Evolutionary conservation across 2,797 vertebrate genomes (phyloP), one percentile per base, ranked within the genome.

Genomic region (Hydrolagus colliei): DNA sequence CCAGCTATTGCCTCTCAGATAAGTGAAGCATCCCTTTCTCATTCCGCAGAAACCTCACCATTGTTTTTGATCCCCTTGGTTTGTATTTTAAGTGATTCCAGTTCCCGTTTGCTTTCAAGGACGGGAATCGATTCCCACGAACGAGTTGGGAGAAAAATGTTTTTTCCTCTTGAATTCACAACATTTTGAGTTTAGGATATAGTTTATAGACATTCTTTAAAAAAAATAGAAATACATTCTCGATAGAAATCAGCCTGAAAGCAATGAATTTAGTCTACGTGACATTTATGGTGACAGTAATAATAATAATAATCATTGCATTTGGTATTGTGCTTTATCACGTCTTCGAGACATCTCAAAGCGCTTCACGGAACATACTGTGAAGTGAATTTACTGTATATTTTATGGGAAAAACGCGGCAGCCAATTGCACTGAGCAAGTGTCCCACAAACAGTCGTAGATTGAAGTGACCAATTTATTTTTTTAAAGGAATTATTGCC

Each of bases 21-120:
- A 82, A 27, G 22, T 35, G 78, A 68, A 79, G 11, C 62, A 27
- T 80, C 79, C 18, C 79, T 27, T 27, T 80, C 61, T 63, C 62
- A 9, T 82, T 68, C 12, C 67, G 63, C 35, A 62, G 20, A 32
- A 82, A 65, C 63, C 0, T 65, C 32, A 35, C 16, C 63, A 27
- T 35, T 35, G 62, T 35, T 82, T 52, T 68, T 67, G 79, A 41
- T 67, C 14, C 22, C 18, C 27, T 27, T 27, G 5, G n/a, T 1
- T 68, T 35, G 41, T 61, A 77, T 61, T 77, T 77, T 61, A 61
- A 77, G 75, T 77, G 18, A 52, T 41, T 61, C 63, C 63, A 82
- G 61, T 32, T 82, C 63, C 63, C 68, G 63, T 82, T 82, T 65
- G 18, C 63, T 4, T 10, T 82, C 14, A 82, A 52, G 32, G 63